These are phyloP conservation scores for Drosophila erecta DNA, from an alignment of 1,140 invertebrate species.

Conservation along the genomic window DNA sequence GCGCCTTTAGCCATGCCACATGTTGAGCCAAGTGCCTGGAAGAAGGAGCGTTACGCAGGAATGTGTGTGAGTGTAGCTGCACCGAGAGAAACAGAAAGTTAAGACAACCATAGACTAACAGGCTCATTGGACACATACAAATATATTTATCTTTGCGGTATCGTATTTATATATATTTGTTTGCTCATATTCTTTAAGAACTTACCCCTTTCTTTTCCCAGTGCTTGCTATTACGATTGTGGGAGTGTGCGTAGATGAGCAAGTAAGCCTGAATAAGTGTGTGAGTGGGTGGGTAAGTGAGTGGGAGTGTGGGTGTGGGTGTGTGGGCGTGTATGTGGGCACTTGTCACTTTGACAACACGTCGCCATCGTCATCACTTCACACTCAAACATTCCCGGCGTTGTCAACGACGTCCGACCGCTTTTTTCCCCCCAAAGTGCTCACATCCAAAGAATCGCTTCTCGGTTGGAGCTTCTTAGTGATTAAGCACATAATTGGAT, in stretches of 20 bases:
- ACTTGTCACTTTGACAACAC: conserved; percentile 62
- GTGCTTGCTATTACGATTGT: neutral
- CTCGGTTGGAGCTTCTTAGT: conserved; percentile 43
- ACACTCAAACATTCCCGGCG: conserved; percentile 38
- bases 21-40: conserved; percentile 53
- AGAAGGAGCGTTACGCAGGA: conserved; percentile 49
- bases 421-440: conserved; percentile 15
- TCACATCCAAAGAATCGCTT: neutral
- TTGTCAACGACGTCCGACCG: conserved; percentile 58
- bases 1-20: conserved; percentile 77
- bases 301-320: conserved; percentile 1
- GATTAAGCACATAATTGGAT: conserved; percentile 83
- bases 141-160: too few relatives aligned
- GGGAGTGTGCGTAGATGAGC: conserved; percentile 11
- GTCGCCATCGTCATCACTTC: conserved; percentile 46
- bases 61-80: conserved; percentile 31
- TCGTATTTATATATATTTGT: neutral
- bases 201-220: neutral
- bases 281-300: conserved; percentile 31
- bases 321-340: conserved; percentile 30
- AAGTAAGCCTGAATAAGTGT: conserved; percentile 19
- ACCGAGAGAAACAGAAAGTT: neutral
- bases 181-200: neutral
- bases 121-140: too few relatives aligned
- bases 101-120: neutral